Evolutionary conservation across 2,797 vertebrate genomes (phyloP).

Genomic region (Eupleurogrammus muticus): DNA sequence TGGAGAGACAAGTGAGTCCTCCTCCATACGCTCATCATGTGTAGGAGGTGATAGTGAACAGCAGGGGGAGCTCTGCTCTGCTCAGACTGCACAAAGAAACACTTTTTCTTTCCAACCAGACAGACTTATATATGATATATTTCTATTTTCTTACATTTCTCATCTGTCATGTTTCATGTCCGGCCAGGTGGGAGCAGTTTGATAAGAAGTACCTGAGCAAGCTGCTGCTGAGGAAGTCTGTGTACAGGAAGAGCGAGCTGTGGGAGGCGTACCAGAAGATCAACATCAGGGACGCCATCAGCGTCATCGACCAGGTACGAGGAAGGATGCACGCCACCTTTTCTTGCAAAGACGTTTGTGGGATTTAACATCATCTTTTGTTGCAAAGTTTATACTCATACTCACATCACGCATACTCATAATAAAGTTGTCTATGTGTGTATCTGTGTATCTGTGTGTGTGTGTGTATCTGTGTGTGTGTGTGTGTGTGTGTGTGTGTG

Average conservation of each 20-base stretch:
- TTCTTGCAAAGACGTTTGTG: too few species aligned
- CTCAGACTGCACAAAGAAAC: background rate
- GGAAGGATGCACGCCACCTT: background rate
- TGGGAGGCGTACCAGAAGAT: constrained; percentile 99
- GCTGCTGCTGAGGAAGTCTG: constrained; percentile 93
- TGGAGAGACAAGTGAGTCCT: constrained; percentile 95
- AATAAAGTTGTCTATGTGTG: constrained; percentile 15
- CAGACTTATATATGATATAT: too few species aligned
- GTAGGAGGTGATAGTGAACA: constrained; percentile 1
- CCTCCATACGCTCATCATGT: background rate
- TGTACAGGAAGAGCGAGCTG: constrained; percentile 93
- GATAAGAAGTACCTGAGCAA: constrained; percentile 98
- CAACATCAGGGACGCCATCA: constrained; percentile 96
- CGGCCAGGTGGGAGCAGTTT: constrained; percentile 94
- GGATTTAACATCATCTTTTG: too few species aligned
- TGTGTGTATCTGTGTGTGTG: constrained; percentile 35
- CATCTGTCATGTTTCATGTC: background rate
- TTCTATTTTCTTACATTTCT: too few species aligned
- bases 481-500: constrained; percentile 28
- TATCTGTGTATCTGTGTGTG: constrained; percentile 33
- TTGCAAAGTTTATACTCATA: too few species aligned
- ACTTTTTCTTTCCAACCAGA: too few species aligned
- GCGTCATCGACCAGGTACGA: constrained; percentile 94
- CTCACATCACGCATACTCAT: too few species aligned
- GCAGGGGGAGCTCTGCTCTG: constrained; percentile 25